Evolutionary conservation across 30 jellyfish, hydroid and myxozoan genomes (phyloP).

Genomic region (Hydra vulgaris): DNA sequence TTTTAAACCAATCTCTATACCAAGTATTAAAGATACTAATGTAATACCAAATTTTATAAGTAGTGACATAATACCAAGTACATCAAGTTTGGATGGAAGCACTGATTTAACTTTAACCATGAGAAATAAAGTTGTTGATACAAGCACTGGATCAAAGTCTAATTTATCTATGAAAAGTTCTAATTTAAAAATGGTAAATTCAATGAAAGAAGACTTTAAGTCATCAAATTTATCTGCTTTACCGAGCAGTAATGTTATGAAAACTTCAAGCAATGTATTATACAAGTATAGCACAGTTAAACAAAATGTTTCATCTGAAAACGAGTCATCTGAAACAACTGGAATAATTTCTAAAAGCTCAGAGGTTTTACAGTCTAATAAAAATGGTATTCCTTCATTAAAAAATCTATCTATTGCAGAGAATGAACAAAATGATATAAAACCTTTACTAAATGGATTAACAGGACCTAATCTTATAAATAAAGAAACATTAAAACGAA

Average conservation of each 20-base stretch:
- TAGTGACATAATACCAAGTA: too few relatives aligned
- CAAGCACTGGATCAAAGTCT: not conserved
- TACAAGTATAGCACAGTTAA: not conserved
- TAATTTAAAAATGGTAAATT: too few relatives aligned
- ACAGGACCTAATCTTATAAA: not conserved
- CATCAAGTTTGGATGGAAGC: too few relatives aligned
- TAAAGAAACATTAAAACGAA: not conserved
- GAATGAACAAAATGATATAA: not conserved
- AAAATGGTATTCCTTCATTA: not conserved
- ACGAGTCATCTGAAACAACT: too few relatives aligned
- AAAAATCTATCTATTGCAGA: too few relatives aligned
- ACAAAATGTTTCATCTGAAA: not conserved
- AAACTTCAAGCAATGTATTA: not conserved
- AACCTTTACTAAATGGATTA: not conserved
- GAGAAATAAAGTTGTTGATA: too few relatives aligned
- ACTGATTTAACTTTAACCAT: too few relatives aligned
- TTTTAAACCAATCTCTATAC: too few relatives aligned
- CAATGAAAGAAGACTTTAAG: not conserved
- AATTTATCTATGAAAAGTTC: not conserved
- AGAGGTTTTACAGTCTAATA: not conserved
- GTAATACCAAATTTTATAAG: too few relatives aligned
- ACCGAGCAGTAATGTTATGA: not conserved
- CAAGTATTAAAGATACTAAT: too few relatives aligned
- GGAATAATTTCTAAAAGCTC: not conserved
- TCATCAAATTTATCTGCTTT: not conserved